A percentile compares a stretch with the other conserved stretches of the same genome.
Evolutionary conservation across 2,797 vertebrate species (phyloP).

Genomic region (Acanthopagrus latus): DNA sequence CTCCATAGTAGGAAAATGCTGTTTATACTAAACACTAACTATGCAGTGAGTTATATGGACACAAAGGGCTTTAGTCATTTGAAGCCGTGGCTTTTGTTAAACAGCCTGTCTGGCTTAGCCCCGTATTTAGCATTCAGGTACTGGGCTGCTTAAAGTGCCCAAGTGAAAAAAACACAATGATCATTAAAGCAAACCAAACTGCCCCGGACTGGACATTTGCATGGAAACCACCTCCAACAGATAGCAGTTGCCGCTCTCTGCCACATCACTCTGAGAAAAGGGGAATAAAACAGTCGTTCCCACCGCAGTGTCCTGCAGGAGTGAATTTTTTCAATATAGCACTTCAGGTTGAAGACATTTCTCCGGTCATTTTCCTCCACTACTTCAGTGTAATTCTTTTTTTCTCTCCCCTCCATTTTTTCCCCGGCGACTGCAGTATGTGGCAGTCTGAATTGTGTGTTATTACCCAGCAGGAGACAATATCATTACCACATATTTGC

Average conservation of each 20-base stretch:
- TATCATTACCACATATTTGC: conserved; percentile 92
- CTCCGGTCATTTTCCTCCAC: conserved; percentile 88
- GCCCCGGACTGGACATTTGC: conserved; percentile 29
- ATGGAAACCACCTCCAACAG: conserved; percentile 41
- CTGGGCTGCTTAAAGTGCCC: conserved; percentile 3
- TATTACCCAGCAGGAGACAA: conserved; percentile 93
- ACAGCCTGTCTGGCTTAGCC: conserved; percentile 20
- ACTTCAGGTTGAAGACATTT: conserved; percentile 89
- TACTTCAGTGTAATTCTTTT: conserved; percentile 89
- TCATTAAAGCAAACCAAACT: conserved; percentile 18
- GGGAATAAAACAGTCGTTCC: conserved; percentile 70
- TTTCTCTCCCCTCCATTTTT: conserved; percentile 81
- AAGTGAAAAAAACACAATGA: conserved; percentile 28
- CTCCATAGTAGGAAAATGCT: conserved; percentile 71
- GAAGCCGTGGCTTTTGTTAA: conserved; percentile 52
- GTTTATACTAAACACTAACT: conserved; percentile 61
- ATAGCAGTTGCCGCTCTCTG: conserved; percentile 34
- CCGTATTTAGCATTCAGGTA: conserved; percentile 20
- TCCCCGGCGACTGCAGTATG: conserved; percentile 85
- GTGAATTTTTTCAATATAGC: conserved; percentile 81
- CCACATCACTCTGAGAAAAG: conserved; percentile 34
- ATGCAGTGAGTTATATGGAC: conserved; percentile 38
- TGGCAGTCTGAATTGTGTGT: conserved; percentile 90
- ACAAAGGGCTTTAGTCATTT: conserved; percentile 70
- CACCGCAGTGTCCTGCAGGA: conserved; percentile 75